phyloP scores from a whole-genome alignment of 2,797 vertebrate genomes.

The Siniperca obscura region DNA sequence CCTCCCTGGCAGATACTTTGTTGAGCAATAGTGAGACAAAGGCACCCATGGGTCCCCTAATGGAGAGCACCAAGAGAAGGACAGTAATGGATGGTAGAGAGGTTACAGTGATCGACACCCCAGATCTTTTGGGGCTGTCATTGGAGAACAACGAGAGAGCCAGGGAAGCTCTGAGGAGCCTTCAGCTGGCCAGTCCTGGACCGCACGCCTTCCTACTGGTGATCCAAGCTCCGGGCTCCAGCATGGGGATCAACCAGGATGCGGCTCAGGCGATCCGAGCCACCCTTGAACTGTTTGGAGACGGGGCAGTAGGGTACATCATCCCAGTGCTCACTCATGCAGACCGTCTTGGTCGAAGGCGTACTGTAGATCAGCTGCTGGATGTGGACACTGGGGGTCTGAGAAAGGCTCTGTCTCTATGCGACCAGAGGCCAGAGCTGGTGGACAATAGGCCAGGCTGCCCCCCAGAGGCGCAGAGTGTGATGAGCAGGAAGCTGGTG shows the following conservation, averaged over 20 bases:
- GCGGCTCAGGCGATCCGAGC: constrained; percentile 31
- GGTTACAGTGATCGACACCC: constrained; percentile 75
- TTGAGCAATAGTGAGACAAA: constrained; percentile 42
- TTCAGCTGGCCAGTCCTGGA: constrained; percentile 77
- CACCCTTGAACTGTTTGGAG: constrained; percentile 69
- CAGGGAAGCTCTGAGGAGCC: constrained; percentile 76
- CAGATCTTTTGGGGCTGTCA: constrained; percentile 72
- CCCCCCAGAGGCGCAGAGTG: constrained; percentile 36
- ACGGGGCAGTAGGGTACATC: constrained; percentile 47
- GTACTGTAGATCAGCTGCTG: constrained; percentile 58
- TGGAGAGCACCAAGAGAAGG: constrained; percentile 60
- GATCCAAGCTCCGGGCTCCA: constrained; percentile 54
- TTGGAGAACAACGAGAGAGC: constrained; percentile 61
- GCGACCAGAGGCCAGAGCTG: constrained; percentile 72
- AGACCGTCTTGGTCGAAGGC: constrained; percentile 33
- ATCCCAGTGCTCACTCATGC: constrained; percentile 73
- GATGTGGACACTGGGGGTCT: constrained; percentile 55
- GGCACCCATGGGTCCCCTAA: background rate
- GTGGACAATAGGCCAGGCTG: constrained; percentile 60
- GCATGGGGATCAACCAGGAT: constrained; percentile 29
- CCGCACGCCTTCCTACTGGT: constrained; percentile 80
- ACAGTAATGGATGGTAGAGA: constrained; percentile 56
- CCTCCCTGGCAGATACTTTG: constrained; percentile 66
- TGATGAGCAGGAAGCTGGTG: constrained; percentile 52
- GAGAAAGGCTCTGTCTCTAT: constrained; percentile 52